A percentile compares a stretch with the other conserved stretches of the same genome.
These are phyloP conservation scores for Pogonus chalceus DNA, from an alignment of 1,140 invertebrate genomes.

Conservation along the genomic window DNA sequence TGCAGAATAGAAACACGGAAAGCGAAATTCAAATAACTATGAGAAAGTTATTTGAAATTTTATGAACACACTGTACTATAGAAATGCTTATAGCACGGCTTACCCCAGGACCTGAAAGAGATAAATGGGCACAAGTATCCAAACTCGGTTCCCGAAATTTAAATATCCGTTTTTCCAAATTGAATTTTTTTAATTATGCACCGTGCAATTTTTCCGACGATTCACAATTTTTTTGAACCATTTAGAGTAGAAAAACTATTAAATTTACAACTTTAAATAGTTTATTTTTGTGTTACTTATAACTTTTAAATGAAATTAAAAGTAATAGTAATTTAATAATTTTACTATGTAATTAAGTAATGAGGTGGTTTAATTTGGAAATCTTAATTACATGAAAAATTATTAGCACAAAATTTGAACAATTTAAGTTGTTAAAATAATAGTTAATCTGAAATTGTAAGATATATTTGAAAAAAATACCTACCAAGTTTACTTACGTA, in stretches of 20 bases:
- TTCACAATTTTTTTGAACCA: too few relatives aligned
- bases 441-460: slow-evolving; percentile 9
- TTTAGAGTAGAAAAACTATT: neutral
- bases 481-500: slow-evolving; percentile 54
- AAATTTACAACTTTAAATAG: too few relatives aligned
- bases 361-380: too few relatives aligned
- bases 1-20: too few relatives aligned
- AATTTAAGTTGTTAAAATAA: neutral
- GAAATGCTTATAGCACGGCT: neutral
- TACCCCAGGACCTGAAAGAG: slow-evolving; percentile 1
- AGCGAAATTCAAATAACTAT: too few relatives aligned
- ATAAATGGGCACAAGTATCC: neutral
- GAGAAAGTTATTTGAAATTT: too few relatives aligned
- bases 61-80: too few relatives aligned
- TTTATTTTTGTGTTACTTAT: too few relatives aligned
- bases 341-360: too few relatives aligned
- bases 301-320: too few relatives aligned
- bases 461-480: slow-evolving; percentile 47
- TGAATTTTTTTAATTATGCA: neutral
- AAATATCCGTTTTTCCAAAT: neutral
- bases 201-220: neutral
- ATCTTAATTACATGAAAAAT: neutral
- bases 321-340: too few relatives aligned
- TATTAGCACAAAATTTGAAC: neutral
- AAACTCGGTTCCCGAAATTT: neutral